Base-by-base conservation (phyloP, 2,113 vertebrate genomes). In the Syrmaticus mikado region DNA sequence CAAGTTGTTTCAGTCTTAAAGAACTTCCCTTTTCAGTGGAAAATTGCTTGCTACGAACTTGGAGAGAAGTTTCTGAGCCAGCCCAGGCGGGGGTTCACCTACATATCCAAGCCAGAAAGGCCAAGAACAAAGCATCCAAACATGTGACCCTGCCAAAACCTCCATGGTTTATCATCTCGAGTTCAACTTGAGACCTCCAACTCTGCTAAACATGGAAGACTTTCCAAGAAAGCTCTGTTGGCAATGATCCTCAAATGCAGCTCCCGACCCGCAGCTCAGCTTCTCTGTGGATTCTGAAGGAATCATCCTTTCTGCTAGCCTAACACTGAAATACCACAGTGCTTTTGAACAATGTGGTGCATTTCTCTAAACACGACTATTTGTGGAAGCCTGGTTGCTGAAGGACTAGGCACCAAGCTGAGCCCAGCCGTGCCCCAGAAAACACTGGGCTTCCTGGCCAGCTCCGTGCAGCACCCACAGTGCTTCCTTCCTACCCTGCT, bases 141-240 rank as follows among this genome's bases (percentile, higher is more conserved):
- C 68, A 78, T 0, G 0, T 16, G 28, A 41, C 48, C 64, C 66
- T 81, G 92, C 90, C 92, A 93, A 96, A 91, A 74, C 77, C 88
- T 86, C 70, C 15, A 70, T 43, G 92, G 76, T 86, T 93, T 67
- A 93, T 60, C 92, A 94, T 34, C 77, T 65, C 2, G 27, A 85
- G 73, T 46, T 94, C 88, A 86, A 21, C 84, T 24, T 70, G 27
- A 94, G 82, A 88, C 80, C 90, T 94, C 73, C 89, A 18, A n/a
- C 68, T 91, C 83, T 67, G 89, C 80, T 74, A 32, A 71, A 36
- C 6, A 3, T 0, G 1, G 68, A 84, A 52, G 30, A 40, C 86
- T 24, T 88, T 84, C 94, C 92, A 86, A 85, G 89, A 84, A 85
- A 78, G 10, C 0, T 11, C 85, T 38, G 66, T 43, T 92, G 92